Base-by-base conservation (phyloP, 35 echinoderm and acorn worm genomes). In the Lytechinus variegatus region DNA sequence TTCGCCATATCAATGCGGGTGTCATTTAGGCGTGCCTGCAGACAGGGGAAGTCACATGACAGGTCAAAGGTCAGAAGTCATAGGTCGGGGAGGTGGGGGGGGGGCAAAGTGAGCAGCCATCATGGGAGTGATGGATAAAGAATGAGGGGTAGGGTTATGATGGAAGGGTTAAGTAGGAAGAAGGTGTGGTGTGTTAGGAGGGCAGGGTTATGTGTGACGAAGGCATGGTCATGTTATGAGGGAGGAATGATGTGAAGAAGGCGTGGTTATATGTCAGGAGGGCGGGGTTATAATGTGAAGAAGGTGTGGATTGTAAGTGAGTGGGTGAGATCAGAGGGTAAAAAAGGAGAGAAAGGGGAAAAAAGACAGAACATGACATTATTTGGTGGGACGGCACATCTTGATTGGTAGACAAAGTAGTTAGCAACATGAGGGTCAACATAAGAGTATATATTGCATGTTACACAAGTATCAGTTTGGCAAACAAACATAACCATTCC, bases 1-100 rank as follows among this genome's bases (percentile, higher is more conserved):
- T 97, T 97, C 4, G 97, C 97, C 19, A 95, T 87, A 86, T 91
- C 94, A 95, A 97, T 97, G 27, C 97, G 97, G 79, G 54, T n/a
- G 87, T 97, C 96, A 93, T 97, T 97, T 87, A 93, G 92, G 55
- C 52, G 55, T 54, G 92, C 92, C 92, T 93, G 92, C 55, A 93
- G 92, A 93, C 92, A 27, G 92, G 92, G 13, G 16, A 54, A 90
- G 88, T 93, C 92, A 93, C 54, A 93, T 24, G 53, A 93, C 28
- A 52, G 88, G 52, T 90, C 52, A 57, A 55, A 93, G 92, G 92
- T 55, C 27, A 56, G 6, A 53, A 29, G 87, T 89, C 52, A 90
- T 9, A 90, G 86, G 86, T 87, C 86, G 86, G n/a, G 8, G 86
- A 87, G n/a, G 86, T 9, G n/a, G 33, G 33, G 2, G 88, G 28